Evolutionary conservation across 2,797 vertebrate species (phyloP), one percentile per base, ranked within the genome.

Genomic region (Rhadinocentrus ornatus): DNA sequence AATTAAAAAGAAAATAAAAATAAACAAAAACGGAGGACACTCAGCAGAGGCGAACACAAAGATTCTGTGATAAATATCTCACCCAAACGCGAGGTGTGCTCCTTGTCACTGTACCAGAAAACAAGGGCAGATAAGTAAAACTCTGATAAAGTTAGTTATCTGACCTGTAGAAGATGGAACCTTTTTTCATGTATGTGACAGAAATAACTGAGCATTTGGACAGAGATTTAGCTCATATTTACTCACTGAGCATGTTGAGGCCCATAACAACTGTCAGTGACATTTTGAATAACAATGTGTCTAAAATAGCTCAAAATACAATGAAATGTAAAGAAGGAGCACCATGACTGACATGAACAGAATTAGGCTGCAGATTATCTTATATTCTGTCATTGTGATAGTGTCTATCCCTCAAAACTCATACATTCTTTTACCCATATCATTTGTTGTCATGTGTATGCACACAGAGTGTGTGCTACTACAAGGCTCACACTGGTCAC

Each of bases 261-360:
- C 72, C 66, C 71, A 71, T 66, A 46, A 79, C 69, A 50, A 79
- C 67, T 75, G 65, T 59, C 55, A 68, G 37, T 76, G 85, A 84
- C 85, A 84, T 83, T 73, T 73, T 64, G 62, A 89, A 82, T 82
- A 85, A 87, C 88, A 69, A 82, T 73, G 73, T 54, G 74, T 77
- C 56, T 58, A 67, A 86, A 86, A 85, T 48, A 78, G 70, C 60
- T 66, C 62, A 70, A 81, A 71, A 73, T 60, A 63, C 22, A 68
- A 35, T 48, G 13, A 34, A 71, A 34, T 18, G n/a, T 58, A 34
- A 53, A 58, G 18, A 52, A 71, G 46, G 60, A 71, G 57, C 73
- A 34, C 63, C 22, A 24, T 75, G 79, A 81, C 66, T 69, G 83
- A 79, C 66, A 63, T 62, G 64, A 73, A 71, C 60, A 71, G 66